Conservation (phyloP, 1,140 invertebrate species). For the Leptinotarsa undecemlineata region DNA sequence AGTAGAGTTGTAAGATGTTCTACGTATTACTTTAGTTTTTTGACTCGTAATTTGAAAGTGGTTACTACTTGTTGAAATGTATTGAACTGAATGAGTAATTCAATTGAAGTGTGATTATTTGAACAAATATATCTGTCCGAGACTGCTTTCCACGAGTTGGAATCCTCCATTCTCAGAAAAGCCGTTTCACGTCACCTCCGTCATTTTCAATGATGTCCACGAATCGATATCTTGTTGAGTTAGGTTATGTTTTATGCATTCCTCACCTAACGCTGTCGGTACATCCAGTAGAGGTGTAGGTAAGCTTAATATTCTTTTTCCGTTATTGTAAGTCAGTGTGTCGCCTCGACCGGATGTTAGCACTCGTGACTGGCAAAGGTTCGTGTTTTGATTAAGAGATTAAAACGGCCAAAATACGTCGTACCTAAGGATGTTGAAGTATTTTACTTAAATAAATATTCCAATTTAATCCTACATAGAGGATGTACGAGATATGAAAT, state of each 20-base stretch:
- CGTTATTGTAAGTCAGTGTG: constrained; percentile 51
- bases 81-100: too few species aligned
- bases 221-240: constrained; percentile 31
- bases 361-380: constrained; percentile 44
- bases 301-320: constrained; percentile 36
- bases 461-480: too few species aligned
- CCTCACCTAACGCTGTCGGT: constrained; percentile 28
- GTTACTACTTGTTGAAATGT: too few species aligned
- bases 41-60: too few species aligned
- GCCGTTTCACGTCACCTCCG: not conserved
- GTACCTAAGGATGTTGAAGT: constrained; percentile 1
- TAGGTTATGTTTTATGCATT: constrained; percentile 39
- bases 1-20: too few species aligned
- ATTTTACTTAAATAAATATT: not conserved
- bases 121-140: too few species aligned
- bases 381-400: constrained; percentile 43
- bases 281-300: constrained; percentile 31
- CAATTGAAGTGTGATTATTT: too few species aligned
- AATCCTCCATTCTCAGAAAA: too few species aligned
- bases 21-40: too few species aligned
- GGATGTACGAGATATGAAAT: too few species aligned
- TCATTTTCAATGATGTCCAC: constrained; percentile 1
- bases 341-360: constrained; percentile 45
- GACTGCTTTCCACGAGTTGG: too few species aligned
- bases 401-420: constrained; percentile 12